These are phyloP conservation scores for Acanthopleura granulata DNA, from an alignment of 2,888 invertebrate species.

Conservation along the genomic window DNA sequence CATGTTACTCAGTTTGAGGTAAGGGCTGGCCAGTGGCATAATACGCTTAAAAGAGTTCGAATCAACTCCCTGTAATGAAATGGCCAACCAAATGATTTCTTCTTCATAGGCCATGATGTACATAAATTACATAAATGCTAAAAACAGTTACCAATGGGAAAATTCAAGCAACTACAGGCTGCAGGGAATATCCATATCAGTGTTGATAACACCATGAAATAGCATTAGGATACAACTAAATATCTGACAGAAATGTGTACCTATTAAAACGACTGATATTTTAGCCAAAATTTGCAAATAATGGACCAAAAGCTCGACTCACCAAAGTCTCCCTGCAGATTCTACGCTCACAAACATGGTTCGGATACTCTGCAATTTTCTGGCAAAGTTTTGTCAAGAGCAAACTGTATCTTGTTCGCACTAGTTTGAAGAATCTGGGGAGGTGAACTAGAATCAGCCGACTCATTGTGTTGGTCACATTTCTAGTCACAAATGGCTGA, in stretches of 20 bases:
- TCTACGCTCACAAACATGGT: slow-evolving; percentile 72
- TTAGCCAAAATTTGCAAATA: no score
- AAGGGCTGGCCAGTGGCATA: background rate
- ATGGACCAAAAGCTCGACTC: background rate
- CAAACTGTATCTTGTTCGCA: slow-evolving; percentile 73
- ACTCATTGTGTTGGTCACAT: slow-evolving; percentile 27
- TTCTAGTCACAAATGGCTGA: slow-evolving; percentile 27
- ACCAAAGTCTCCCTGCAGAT: slow-evolving; percentile 72
- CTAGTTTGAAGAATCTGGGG: slow-evolving; percentile 74
- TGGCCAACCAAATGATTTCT: background rate
- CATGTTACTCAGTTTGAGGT: background rate
- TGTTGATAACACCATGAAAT: no score
- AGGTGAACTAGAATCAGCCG: slow-evolving; percentile 61
- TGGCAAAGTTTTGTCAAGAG: slow-evolving; percentile 70
- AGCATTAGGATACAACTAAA: no score
- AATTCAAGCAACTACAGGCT: no score
- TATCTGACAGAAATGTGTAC: no score
- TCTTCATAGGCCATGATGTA: no score
- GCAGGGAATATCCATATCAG: no score
- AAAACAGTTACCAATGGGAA: no score
- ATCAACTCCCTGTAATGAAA: slow-evolving; percentile 18
- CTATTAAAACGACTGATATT: no score
- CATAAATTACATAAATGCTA: no score
- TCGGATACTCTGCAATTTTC: slow-evolving; percentile 73
- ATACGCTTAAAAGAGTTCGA: slow-evolving; percentile 15